Conservation (phyloP, 2,113 vertebrate species). For the Pseudopipra pipra region DNA sequence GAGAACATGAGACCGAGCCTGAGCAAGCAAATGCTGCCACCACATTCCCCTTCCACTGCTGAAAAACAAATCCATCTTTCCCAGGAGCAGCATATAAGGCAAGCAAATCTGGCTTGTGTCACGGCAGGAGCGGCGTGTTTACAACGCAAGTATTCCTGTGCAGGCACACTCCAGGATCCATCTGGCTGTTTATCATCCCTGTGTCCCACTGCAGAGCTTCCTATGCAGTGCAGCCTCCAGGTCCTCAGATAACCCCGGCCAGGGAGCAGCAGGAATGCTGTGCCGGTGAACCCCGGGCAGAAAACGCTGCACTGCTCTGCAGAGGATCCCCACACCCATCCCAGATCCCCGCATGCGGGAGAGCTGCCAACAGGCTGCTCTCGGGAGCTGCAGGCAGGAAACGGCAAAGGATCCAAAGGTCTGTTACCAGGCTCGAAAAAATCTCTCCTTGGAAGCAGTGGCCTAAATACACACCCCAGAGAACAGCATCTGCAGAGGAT, state of each 20-base stretch:
- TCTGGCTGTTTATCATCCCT: conserved; percentile 42
- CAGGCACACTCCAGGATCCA: conserved; percentile 21
- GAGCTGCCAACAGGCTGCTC: conserved; percentile 41
- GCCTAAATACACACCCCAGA: neutral
- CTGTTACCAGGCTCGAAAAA: conserved; percentile 42
- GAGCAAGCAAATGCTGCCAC: conserved; percentile 36
- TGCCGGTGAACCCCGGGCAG: neutral
- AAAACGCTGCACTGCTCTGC: neutral
- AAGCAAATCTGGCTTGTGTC: conserved; percentile 51
- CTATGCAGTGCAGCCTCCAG: conserved; percentile 43
- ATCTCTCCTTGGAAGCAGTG: neutral
- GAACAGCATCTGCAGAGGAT: neutral
- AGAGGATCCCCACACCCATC: conserved; percentile 28
- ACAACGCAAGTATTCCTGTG: conserved; percentile 30
- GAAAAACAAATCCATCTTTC: conserved; percentile 53
- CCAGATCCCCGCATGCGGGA: conserved; percentile 7
- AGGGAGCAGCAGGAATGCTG: neutral
- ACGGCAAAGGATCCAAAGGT: conserved; percentile 4
- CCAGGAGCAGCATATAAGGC: conserved; percentile 37
- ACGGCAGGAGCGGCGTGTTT: conserved; percentile 13
- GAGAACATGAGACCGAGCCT: neutral
- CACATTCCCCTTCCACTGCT: neutral
- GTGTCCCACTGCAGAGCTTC: conserved; percentile 38
- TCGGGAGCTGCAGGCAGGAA: conserved; percentile 42
- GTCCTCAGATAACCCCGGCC: conserved; percentile 57